Conservation (phyloP, 2,113 vertebrate genomes). For the Hypomesus transpacificus region DNA sequence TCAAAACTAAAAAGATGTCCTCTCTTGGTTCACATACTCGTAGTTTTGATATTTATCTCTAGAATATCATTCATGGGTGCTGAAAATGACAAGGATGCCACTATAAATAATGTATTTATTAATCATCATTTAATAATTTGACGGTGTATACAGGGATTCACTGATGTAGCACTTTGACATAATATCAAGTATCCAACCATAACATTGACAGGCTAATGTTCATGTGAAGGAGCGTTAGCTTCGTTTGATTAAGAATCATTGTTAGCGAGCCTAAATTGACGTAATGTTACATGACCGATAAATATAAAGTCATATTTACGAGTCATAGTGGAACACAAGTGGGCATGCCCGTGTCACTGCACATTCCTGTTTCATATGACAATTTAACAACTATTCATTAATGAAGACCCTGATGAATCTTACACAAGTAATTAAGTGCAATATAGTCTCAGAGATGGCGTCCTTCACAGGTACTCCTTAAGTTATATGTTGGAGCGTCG, state of each 20-base stretch:
- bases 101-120: conserved; percentile 19
- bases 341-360: too few relatives aligned
- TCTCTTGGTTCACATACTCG: not conserved
- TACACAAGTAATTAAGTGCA: too few relatives aligned
- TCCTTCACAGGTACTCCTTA: too few relatives aligned
- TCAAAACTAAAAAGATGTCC: not conserved
- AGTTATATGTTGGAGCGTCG: too few relatives aligned
- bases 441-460: too few relatives aligned
- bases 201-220: not conserved
- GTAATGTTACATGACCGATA: not conserved
- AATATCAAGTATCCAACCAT: conserved; percentile 22
- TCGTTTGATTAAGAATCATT: too few relatives aligned
- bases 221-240: not conserved
- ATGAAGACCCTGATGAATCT: too few relatives aligned
- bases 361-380: too few relatives aligned
- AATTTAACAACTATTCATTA: too few relatives aligned
- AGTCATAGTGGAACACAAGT: too few relatives aligned
- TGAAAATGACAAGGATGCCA: not conserved
- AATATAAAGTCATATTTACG: too few relatives aligned
- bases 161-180: conserved; percentile 64
- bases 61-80: conserved; percentile 10
- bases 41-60: conserved; percentile 11
- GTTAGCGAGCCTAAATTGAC: too few relatives aligned
- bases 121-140: conserved; percentile 20
- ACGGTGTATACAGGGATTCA: conserved; percentile 55